Conservation (phyloP, 2,797 vertebrate species). For the Smutsia temminckii region DNA sequence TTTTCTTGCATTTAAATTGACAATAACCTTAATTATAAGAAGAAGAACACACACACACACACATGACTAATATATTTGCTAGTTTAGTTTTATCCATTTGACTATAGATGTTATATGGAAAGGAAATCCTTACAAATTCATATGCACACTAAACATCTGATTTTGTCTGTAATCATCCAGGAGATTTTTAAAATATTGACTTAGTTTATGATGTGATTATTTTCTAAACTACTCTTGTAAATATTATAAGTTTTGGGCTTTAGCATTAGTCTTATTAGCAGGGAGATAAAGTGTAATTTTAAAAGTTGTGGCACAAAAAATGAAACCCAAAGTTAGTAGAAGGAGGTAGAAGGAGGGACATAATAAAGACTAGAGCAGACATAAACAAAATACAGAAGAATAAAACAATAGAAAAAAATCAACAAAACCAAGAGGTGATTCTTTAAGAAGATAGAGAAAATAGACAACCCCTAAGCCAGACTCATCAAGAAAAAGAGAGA, state of each 20-base stretch:
- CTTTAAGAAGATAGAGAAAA: too few relatives aligned
- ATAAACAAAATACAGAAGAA: too few relatives aligned
- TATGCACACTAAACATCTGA: background rate
- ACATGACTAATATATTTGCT: background rate
- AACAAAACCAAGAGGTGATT: too few relatives aligned
- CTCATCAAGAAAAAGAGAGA: too few relatives aligned
- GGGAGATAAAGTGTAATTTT: background rate
- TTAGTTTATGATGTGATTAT: background rate
- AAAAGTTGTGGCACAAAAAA: background rate
- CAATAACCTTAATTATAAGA: background rate
- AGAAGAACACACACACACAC: background rate
- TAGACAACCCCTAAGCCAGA: too few relatives aligned
- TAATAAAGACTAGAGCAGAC: too few relatives aligned
- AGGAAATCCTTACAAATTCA: background rate
- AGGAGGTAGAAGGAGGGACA: too few relatives aligned
- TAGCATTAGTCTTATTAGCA: background rate
- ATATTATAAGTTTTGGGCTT: conserved; percentile 19
- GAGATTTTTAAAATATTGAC: background rate
- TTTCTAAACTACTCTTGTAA: background rate
- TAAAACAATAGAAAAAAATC: too few relatives aligned
- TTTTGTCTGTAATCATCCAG: background rate
- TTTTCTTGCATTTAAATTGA: conserved; percentile 3
- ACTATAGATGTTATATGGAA: background rate
- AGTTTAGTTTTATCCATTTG: background rate
- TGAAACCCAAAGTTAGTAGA: too few relatives aligned